A percentile compares a stretch with the other conserved stretches of the same genome.
These are phyloP conservation scores for Galeopterus variegatus DNA, from an alignment of 2,113 vertebrate species.

Conservation along the genomic window DNA sequence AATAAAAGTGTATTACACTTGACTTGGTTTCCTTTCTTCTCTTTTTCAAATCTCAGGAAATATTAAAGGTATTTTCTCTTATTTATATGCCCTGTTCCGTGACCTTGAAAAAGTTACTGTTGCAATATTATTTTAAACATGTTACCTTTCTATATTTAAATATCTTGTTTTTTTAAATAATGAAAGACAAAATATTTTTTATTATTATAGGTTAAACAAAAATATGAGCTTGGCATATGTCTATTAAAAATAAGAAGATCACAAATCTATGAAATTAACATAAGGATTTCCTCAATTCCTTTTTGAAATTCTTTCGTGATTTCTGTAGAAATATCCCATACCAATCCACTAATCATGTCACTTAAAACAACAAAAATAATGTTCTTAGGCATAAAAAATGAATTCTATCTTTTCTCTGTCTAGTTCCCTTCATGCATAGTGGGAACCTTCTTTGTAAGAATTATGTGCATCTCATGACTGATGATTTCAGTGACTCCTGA, in stretches of 20 bases:
- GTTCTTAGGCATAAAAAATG: not conserved
- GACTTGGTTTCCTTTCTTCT: not conserved
- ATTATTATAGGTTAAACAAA: not conserved
- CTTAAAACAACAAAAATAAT: not conserved
- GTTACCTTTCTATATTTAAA: not conserved
- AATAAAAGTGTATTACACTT: not conserved
- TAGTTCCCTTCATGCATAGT: not conserved
- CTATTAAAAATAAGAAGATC: not conserved
- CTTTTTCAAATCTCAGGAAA: not conserved
- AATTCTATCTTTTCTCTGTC: not conserved
- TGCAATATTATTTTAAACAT: not conserved
- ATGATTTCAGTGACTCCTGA: not conserved
- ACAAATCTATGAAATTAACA: not conserved
- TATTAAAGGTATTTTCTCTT: not conserved
- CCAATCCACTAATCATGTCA: not conserved
- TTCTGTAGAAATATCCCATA: not conserved
- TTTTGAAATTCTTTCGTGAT: not conserved
- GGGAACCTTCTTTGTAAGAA: not conserved
- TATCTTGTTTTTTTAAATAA: not conserved
- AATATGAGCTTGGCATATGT: not conserved
- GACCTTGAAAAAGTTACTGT: not conserved
- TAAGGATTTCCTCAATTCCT: not conserved
- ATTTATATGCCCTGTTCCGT: not conserved
- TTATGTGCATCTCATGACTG: not conserved
- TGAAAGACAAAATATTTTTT: not conserved